These are phyloP conservation scores for Dioctria linearis DNA, from an alignment of 2,888 invertebrate species.

Conservation along the genomic window DNA sequence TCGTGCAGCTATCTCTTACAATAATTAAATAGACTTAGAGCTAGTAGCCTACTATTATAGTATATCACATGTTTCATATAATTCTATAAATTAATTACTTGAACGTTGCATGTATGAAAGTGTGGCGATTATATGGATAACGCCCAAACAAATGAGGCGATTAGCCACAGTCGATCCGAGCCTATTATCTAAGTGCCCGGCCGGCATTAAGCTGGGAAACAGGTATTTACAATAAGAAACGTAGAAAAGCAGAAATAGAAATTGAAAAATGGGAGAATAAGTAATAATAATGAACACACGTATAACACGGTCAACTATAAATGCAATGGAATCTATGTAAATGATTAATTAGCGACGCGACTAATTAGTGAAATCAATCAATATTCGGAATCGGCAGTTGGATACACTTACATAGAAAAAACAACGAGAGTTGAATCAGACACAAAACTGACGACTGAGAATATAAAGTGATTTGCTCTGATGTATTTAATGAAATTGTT, in stretches of 20 bases:
- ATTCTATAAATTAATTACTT: slow-evolving; percentile 39
- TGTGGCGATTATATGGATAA: not conserved
- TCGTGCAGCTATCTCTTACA: slow-evolving; percentile 3
- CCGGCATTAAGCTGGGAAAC: not conserved
- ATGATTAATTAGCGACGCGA: slow-evolving; percentile 47
- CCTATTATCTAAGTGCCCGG: not conserved
- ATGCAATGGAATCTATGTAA: slow-evolving; percentile 23
- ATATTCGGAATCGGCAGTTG: not conserved
- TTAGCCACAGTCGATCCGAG: slow-evolving; percentile 1
- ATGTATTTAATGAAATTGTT: slow-evolving; percentile 2
- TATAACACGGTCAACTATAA: not conserved
- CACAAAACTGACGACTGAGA: slow-evolving; percentile 2
- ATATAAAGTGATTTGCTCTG: slow-evolving; percentile 5
- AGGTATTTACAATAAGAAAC: slow-evolving; percentile 41
- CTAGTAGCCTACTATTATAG: slow-evolving; percentile 49
- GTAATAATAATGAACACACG: slow-evolving; percentile 23
- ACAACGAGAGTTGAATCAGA: not conserved
- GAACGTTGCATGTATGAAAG: slow-evolving; percentile 15
- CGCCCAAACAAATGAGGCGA: slow-evolving; percentile 30
- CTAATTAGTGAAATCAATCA: slow-evolving; percentile 40
- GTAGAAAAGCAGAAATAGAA: slow-evolving; percentile 1
- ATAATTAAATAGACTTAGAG: slow-evolving; percentile 47
- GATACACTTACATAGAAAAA: not conserved
- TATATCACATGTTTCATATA: slow-evolving; percentile 52
- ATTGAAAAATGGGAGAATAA: not conserved